Percentiles rank a stretch among this genome's conserved stretches.
Evolutionary conservation across 1,140 invertebrate genomes (phyloP).

Genomic region (Daktulosphaira vitifoliae): DNA sequence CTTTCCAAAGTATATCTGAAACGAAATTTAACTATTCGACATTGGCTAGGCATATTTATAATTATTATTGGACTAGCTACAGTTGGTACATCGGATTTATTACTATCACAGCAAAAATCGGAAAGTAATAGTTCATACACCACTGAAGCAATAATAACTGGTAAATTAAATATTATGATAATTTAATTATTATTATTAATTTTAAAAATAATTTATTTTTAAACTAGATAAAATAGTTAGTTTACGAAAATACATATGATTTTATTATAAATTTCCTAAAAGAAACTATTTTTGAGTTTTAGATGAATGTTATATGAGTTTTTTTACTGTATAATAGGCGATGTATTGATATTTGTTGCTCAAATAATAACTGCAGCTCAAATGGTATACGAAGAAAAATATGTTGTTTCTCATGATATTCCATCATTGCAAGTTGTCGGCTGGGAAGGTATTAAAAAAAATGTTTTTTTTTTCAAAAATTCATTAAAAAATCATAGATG

Average conservation of each 20-base stretch:
- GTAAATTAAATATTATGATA: too few relatives aligned
- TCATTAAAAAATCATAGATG: too few relatives aligned
- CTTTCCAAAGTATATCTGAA: slow-evolving; percentile 82
- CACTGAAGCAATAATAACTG: too few relatives aligned
- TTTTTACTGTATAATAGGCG: slow-evolving; percentile 56
- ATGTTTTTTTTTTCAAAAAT: background rate
- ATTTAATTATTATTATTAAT: too few relatives aligned
- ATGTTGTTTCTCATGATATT: slow-evolving; percentile 69
- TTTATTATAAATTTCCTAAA: too few relatives aligned
- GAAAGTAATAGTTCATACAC: too few relatives aligned
- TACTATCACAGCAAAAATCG: slow-evolving; percentile 36
- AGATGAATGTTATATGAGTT: too few relatives aligned
- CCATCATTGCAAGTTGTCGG: slow-evolving; percentile 78
- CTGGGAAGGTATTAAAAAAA: slow-evolving; percentile 64
- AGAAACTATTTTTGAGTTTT: too few relatives aligned
- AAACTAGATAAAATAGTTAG: too few relatives aligned
- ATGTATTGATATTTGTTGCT: slow-evolving; percentile 83
- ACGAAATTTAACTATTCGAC: slow-evolving; percentile 54
- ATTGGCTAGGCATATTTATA: slow-evolving; percentile 78
- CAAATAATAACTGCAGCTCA: slow-evolving; percentile 80
- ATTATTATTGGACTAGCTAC: slow-evolving; percentile 71
- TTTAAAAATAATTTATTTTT: too few relatives aligned
- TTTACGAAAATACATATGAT: too few relatives aligned
- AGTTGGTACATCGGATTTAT: slow-evolving; percentile 71
- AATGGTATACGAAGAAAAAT: slow-evolving; percentile 93